These are phyloP conservation scores for Tenthredo scrophulariae DNA, from an alignment of 2,888 invertebrate genomes.

Conservation along the genomic window DNA sequence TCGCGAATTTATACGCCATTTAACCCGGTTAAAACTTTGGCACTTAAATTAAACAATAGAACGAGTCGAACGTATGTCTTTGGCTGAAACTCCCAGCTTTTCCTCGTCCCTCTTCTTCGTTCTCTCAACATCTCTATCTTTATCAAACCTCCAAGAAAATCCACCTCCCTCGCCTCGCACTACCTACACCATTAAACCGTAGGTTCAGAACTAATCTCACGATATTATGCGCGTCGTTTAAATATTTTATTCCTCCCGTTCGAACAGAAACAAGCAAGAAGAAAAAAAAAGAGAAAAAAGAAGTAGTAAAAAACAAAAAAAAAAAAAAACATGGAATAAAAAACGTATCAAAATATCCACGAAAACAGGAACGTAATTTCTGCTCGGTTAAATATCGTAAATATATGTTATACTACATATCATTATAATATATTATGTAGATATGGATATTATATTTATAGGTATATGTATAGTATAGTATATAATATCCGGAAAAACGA, in stretches of 20 bases:
- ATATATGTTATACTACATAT: too few relatives aligned
- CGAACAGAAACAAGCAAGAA: too few relatives aligned
- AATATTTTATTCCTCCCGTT: neutral
- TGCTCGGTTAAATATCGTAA: too few relatives aligned
- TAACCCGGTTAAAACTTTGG: slow-evolving; percentile 75
- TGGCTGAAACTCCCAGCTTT: slow-evolving; percentile 57
- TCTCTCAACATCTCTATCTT: neutral
- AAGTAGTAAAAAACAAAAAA: too few relatives aligned
- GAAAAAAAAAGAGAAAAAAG: too few relatives aligned
- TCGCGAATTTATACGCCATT: slow-evolving; percentile 73
- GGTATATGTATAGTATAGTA: too few relatives aligned
- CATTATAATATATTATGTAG: too few relatives aligned
- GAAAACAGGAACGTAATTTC: too few relatives aligned
- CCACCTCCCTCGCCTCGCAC: neutral
- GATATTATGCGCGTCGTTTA: neutral
- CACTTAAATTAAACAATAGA: slow-evolving; percentile 77
- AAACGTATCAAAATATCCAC: too few relatives aligned
- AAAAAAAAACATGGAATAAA: too few relatives aligned
- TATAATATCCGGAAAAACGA: too few relatives aligned
- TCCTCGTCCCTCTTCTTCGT: slow-evolving; percentile 38
- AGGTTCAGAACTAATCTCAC: neutral
- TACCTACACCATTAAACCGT: neutral
- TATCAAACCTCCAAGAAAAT: neutral
- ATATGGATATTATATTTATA: too few relatives aligned
- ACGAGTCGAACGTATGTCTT: slow-evolving; percentile 72